Conservation (phyloP, 1,140 invertebrate genomes). For the Eurosta solidaginis region DNA sequence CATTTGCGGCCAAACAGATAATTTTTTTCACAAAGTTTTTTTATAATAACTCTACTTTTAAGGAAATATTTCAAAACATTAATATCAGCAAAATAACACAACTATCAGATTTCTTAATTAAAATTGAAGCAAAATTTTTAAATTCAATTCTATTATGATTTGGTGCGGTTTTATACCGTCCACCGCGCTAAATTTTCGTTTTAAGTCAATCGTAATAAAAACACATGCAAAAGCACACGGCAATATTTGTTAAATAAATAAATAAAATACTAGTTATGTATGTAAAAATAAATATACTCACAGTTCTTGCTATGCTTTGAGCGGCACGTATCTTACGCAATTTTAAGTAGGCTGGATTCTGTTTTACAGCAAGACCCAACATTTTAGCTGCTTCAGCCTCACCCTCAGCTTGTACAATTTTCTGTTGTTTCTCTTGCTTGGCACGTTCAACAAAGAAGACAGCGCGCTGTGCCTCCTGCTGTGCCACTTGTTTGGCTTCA, state of each 20-base stretch:
- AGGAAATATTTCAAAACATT: too few species aligned
- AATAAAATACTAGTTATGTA: neutral
- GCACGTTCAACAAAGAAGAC: slow-evolving; percentile 98
- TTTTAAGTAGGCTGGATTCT: slow-evolving; percentile 97
- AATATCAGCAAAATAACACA: too few species aligned
- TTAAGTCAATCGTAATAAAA: neutral
- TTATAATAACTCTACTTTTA: too few species aligned
- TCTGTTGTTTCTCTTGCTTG: slow-evolving; percentile 97
- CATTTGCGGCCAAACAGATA: too few species aligned
- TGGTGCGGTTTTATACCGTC: too few species aligned
- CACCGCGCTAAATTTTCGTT: too few species aligned
- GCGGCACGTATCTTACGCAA: slow-evolving; percentile 96
- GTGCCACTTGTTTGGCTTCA: slow-evolving; percentile 98
- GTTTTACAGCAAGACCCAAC: slow-evolving; percentile 93
- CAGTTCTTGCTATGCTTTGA: slow-evolving; percentile 95
- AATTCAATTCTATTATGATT: too few species aligned
- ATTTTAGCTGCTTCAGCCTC: slow-evolving; percentile 98
- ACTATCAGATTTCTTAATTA: too few species aligned
- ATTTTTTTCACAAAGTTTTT: too few species aligned
- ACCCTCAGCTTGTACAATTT: slow-evolving; percentile 99
- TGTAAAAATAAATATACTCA: slow-evolving; percentile 63
- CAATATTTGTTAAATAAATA: too few species aligned
- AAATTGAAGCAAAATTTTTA: too few species aligned
- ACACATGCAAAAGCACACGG: too few species aligned
- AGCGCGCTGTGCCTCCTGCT: slow-evolving; percentile 98